phyloP scores from a whole-genome alignment of 2,888 invertebrate species.

The Caenorhabditis sp. region DNA sequence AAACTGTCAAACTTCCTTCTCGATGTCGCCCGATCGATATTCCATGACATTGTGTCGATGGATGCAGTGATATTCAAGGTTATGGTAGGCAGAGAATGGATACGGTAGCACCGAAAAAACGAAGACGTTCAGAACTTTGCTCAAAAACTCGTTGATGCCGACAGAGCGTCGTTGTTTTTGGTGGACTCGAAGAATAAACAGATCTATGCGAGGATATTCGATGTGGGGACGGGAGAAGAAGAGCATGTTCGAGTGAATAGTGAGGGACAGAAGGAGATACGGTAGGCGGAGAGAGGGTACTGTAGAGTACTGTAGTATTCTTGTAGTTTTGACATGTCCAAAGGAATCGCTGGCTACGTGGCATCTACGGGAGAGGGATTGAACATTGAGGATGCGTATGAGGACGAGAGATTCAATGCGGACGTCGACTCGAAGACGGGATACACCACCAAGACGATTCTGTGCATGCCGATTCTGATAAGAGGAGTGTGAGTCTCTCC shows the following conservation, averaged over 20 bases:
- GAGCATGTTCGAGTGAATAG: constrained; percentile 73
- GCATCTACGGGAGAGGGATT: constrained; percentile 90
- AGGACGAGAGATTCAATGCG: constrained; percentile 84
- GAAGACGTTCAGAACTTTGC: constrained; percentile 88
- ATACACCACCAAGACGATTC: constrained; percentile 88
- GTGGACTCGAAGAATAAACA: constrained; percentile 89
- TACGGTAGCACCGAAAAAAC: too few species aligned
- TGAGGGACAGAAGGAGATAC: constrained; percentile 77
- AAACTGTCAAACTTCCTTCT: constrained; percentile 88
- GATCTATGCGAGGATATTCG: constrained; percentile 91
- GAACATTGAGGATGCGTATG: constrained; percentile 91
- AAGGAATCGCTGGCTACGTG: constrained; percentile 91
- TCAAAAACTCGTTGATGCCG: constrained; percentile 90
- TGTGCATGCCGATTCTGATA: constrained; percentile 93
- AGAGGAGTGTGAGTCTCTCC: constrained; percentile 83
- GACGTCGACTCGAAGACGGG: constrained; percentile 86
- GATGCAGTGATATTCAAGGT: constrained; percentile 91
- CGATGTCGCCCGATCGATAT: constrained; percentile 91
- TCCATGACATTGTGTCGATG: constrained; percentile 92
- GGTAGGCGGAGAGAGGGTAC: constrained; percentile 54
- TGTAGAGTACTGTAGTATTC: neutral
- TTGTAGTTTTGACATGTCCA: constrained; percentile 88
- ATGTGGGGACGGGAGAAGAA: constrained; percentile 84
- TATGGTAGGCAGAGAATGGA: constrained; percentile 85
- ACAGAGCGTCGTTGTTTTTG: constrained; percentile 90